Percentiles rank a stretch among this genome's conserved stretches.
These are phyloP conservation scores for Agriotes lineatus DNA, from an alignment of 2,888 invertebrate species.

Conservation along the genomic window DNA sequence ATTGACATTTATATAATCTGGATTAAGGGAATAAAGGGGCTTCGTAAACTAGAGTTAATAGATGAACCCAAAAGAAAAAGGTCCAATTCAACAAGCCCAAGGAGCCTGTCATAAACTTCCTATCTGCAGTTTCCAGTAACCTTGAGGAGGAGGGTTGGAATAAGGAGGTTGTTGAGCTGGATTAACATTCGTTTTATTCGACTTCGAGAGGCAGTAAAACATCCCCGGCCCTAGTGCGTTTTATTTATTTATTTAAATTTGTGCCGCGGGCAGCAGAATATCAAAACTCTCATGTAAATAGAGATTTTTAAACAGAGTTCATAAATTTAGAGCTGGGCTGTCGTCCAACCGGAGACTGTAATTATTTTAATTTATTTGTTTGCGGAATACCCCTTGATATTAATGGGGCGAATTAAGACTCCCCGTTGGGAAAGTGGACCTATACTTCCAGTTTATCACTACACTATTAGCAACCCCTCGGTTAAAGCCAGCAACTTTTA, in stretches of 20 bases:
- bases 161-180: background rate
- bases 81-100: slow-evolving; percentile 3
- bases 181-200: too few relatives aligned
- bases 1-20: too few relatives aligned
- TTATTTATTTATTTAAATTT: too few relatives aligned
- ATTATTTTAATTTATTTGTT: slow-evolving; percentile 34
- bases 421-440: slow-evolving; percentile 26
- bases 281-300: too few relatives aligned
- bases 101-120: slow-evolving; percentile 22
- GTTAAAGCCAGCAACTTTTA: background rate
- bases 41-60: too few relatives aligned
- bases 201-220: too few relatives aligned
- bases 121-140: slow-evolving; percentile 24
- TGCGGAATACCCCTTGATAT: slow-evolving; percentile 23
- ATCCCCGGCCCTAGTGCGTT: too few relatives aligned
- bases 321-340: background rate
- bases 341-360: slow-evolving; percentile 5
- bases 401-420: slow-evolving; percentile 29
- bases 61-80: background rate
- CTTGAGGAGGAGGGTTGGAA: background rate
- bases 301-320: background rate
- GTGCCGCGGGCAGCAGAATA: too few relatives aligned
- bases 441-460: slow-evolving; percentile 30
- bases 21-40: too few relatives aligned
- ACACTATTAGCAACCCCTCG: background rate